A percentile compares a stretch with the other conserved stretches of the same genome.
These are phyloP conservation scores for Resseliella maxima DNA, from an alignment of 2,888 invertebrate genomes.

Conservation along the genomic window DNA sequence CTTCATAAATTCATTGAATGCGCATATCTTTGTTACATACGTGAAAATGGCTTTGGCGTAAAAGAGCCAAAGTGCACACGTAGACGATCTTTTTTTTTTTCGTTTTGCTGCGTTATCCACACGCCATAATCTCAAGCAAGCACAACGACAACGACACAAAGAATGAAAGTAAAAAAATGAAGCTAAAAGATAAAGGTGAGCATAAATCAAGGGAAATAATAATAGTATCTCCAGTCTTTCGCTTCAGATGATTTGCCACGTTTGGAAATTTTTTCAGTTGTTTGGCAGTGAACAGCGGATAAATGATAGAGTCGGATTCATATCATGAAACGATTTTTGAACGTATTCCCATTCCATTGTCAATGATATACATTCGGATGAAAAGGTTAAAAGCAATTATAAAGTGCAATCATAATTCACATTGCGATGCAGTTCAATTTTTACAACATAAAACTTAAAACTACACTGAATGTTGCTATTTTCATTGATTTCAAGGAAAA, in stretches of 20 bases:
- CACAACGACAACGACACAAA: neutral
- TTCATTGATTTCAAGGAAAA: neutral
- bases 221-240: constrained; percentile 35
- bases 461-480: neutral
- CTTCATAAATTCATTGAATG: constrained; percentile 49
- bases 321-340: neutral
- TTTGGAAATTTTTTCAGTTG: neutral
- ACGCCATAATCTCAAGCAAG: constrained; percentile 4
- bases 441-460: neutral
- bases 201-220: constrained; percentile 43
- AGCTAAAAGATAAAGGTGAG: constrained; percentile 33
- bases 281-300: neutral
- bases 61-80: constrained; percentile 49
- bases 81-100: neutral
- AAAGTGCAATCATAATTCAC: constrained; percentile 44
- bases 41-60: neutral
- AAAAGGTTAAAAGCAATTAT: constrained; percentile 42
- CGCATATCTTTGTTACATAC: constrained; percentile 34
- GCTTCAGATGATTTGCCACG: constrained; percentile 42
- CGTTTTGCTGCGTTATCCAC: constrained; percentile 30
- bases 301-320: neutral
- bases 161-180: neutral
- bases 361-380: neutral
- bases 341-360: too few species aligned
- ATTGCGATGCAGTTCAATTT: constrained; percentile 4